Conservation (phyloP, 2,797 vertebrate genomes). For the Cryptoprocta ferox region DNA sequence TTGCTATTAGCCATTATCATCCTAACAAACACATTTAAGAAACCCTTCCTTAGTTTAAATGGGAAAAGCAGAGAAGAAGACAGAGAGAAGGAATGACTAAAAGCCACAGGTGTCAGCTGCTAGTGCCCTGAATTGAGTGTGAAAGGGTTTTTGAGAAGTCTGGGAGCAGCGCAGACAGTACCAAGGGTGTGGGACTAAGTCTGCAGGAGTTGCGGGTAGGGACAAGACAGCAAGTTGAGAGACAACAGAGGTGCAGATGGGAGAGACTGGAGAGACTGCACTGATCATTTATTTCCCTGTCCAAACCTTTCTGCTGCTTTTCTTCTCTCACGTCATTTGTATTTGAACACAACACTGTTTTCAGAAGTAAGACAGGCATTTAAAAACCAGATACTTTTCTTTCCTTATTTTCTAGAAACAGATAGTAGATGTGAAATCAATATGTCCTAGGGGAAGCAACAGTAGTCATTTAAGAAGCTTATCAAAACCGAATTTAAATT, state of each 20-base stretch:
- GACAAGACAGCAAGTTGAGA: background rate
- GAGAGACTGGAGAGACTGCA: background rate
- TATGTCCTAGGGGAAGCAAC: background rate
- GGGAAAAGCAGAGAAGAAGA: background rate
- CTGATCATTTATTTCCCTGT: background rate
- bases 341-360: background rate
- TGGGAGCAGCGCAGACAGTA: too few relatives aligned
- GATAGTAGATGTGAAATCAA: slow-evolving; percentile 4
- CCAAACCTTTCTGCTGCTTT: background rate
- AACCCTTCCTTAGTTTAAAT: background rate
- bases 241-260: background rate
- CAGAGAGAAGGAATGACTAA: background rate
- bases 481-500: slow-evolving; percentile 47
- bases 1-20: background rate
- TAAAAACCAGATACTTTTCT: background rate
- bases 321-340: background rate
- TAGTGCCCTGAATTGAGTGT: background rate
- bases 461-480: background rate
- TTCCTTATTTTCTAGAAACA: background rate
- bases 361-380: background rate
- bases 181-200: fast-evolving
- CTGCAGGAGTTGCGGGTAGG: fast-evolving
- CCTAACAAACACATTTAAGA: background rate
- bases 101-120: background rate
- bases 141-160: background rate